These are phyloP conservation scores for Adelosebastes latens DNA, from an alignment of 2,797 vertebrate genomes.

Conservation along the genomic window DNA sequence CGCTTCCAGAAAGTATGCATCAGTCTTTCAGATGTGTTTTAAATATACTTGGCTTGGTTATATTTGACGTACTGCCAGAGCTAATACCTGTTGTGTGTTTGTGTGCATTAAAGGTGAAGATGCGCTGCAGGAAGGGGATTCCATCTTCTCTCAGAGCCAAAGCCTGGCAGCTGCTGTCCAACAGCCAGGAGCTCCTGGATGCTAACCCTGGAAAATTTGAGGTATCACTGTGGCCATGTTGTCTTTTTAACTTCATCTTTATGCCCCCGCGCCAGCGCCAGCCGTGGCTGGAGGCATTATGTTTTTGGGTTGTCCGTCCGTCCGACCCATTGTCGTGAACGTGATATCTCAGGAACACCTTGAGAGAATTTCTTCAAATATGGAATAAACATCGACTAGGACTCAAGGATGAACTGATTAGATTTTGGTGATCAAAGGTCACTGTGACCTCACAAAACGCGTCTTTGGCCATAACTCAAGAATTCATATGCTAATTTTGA, in stretches of 20 bases:
- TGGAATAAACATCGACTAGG: too few relatives aligned
- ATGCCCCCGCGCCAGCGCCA: too few relatives aligned
- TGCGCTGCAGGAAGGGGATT: conserved; percentile 93
- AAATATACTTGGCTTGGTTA: background rate
- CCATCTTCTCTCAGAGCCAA: conserved; percentile 90
- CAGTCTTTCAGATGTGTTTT: background rate
- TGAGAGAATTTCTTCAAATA: too few relatives aligned
- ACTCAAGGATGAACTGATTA: too few relatives aligned
- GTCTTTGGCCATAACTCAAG: too few relatives aligned
- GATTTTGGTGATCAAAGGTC: too few relatives aligned
- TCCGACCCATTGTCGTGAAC: too few relatives aligned
- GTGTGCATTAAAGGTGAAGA: conserved; percentile 84
- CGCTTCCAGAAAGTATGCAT: conserved; percentile 91
- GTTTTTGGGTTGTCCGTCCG: too few relatives aligned
- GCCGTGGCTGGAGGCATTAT: too few relatives aligned
- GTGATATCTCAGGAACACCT: too few relatives aligned
- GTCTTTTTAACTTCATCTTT: background rate
- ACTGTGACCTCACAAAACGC: too few relatives aligned
- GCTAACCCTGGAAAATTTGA: conserved; percentile 90
- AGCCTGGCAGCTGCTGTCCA: conserved; percentile 93
- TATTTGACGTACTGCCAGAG: background rate
- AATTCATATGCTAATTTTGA: background rate
- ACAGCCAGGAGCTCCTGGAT: conserved; percentile 89
- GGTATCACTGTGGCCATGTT: conserved; percentile 63
- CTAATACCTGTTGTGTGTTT: background rate